Evolutionary conservation across 2,113 vertebrate genomes (phyloP), one percentile per base, ranked within the genome.

Genomic region (Gambusia affinis): DNA sequence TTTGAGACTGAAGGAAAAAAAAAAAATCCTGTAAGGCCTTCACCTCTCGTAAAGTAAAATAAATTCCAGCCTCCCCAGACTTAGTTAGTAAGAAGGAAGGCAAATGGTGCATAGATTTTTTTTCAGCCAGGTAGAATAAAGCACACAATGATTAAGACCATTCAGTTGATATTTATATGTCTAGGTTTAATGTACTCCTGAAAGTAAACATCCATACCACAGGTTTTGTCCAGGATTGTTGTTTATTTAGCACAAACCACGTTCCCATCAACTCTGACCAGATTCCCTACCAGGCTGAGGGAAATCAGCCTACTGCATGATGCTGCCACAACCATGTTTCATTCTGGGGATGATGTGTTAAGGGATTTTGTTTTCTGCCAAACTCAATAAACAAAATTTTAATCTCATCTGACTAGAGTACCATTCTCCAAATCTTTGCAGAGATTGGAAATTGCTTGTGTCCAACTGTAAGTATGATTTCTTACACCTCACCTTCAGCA

Each of bases 11-110:
- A 76, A 64, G 68, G 73, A 44, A 66, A 63, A 73, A 35, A 73
- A 35, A 69, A 79, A 77, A 83, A 79, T 81, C 72, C 76, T 79
- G 64, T 76, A 75, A 11, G 14, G 22, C 54, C 81, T 70, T 64
- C 76, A 76, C 82, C 67, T 75, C 66, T n/a, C 69, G 83, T 76
- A 85, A 78, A 82, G 68, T 60, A 33, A 72, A 65, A 75, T 17
- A 73, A 74, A 68, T 78, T 71, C 75, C 81, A 72, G 44, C 68
- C 35, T 73, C 60, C 72, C 75, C 81, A 27, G 80, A 82, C 22
- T 57, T 57, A 54, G 22, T 24, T 54, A 57, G 51, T n/a, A 24
- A 10, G 24, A n/a, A 3, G 7, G 22, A 57, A 57, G 44, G 22
- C 24, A 57, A 57, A 57, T n/a, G 0, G 24, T 57, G n/a, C 22